Conservation (phyloP, 2,113 vertebrate species). For the Sterrhoptilus dennistouni region DNA sequence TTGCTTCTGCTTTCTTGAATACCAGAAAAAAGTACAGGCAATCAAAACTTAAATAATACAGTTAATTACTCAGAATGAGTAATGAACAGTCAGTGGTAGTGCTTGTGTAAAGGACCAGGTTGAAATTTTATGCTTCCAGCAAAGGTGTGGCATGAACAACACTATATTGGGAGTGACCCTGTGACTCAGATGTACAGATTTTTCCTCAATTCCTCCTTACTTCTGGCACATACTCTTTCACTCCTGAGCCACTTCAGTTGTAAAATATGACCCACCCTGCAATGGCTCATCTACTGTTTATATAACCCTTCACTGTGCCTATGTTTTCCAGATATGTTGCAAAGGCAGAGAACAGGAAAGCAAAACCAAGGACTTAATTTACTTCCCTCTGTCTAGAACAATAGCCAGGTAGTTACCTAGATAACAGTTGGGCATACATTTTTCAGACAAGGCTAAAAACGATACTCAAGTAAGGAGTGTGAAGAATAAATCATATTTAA, state of each 20-base stretch:
- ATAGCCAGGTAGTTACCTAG: not conserved
- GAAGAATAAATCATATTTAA: not conserved
- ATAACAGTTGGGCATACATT: not conserved
- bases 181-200: constrained; percentile 38
- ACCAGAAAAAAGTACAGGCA: not conserved
- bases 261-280: constrained; percentile 44
- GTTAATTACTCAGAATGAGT: not conserved
- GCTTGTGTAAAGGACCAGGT: not conserved
- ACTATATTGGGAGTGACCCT: not conserved
- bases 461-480: not conserved
- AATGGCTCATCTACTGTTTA: constrained; percentile 39
- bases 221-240: not conserved
- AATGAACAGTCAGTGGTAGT: not conserved
- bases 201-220: constrained; percentile 15
- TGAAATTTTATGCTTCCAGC: constrained; percentile 2
- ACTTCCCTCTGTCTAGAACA: not conserved
- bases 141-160: constrained; percentile 8
- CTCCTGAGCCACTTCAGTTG: not conserved
- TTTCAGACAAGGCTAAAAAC: not conserved
- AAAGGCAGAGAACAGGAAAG: not conserved
- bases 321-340: not conserved
- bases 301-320: not conserved
- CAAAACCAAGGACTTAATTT: not conserved
- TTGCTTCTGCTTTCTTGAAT: not conserved
- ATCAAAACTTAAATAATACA: not conserved